Percentiles rank a stretch among this genome's conserved stretches.
phyloP scores from a whole-genome alignment of 2,888 invertebrate species.

The Sphaerophoria taeniata region DNA sequence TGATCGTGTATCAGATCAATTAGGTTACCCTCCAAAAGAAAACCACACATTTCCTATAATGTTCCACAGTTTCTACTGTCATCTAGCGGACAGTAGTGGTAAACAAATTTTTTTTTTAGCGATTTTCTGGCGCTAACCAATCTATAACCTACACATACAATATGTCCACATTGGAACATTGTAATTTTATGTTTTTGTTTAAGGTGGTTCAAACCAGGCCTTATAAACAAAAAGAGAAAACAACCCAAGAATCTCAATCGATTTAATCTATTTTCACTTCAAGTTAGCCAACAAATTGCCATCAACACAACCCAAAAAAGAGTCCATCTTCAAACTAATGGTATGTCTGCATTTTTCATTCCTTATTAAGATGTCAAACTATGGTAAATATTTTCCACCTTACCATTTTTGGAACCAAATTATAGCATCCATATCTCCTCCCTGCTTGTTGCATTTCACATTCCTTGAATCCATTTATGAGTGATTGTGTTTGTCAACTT shows the following conservation, averaged over 20 bases:
- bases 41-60: no score
- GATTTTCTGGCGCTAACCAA: not conserved
- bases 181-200: not conserved
- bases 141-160: not conserved
- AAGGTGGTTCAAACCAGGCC: constrained; percentile 38
- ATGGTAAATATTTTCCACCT: constrained; percentile 49
- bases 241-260: not conserved
- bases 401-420: constrained; percentile 38
- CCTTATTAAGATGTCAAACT: constrained; percentile 13
- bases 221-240: constrained; percentile 5
- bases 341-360: not conserved
- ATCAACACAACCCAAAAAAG: not conserved
- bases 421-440: constrained; percentile 21
- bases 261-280: constrained; percentile 37
- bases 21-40: no score
- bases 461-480: constrained; percentile 45
- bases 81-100: no score
- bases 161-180: not conserved
- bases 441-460: constrained; percentile 31
- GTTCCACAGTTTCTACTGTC: no score
- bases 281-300: constrained; percentile 14
- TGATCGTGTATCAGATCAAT: no score
- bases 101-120: no score
- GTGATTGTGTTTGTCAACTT: constrained; percentile 1
- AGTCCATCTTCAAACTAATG: constrained; percentile 6